Evolutionary conservation across 2,888 invertebrate genomes (phyloP), one percentile per base, ranked within the genome.

Genomic region (Drosophila siamana): DNA sequence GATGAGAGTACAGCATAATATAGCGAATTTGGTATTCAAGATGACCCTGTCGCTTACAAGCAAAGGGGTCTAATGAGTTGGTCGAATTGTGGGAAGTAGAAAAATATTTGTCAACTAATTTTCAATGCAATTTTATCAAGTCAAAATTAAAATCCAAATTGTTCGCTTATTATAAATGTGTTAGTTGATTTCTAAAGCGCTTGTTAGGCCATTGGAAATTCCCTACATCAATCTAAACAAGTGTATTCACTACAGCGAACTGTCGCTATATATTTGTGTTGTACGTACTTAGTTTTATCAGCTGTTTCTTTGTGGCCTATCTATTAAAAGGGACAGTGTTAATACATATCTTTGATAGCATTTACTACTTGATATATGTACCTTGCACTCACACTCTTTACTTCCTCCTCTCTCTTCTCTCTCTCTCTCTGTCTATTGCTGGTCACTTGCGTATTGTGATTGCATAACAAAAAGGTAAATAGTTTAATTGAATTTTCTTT

Each of bases 401-500:
- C 30, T 43, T 9, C n/a, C n/a, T 4, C 24, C 11, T 38, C 15
- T 26, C 8, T 3, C 11, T n/a, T 3, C 4, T 22, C 7, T 44
- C 15, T 11, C 16, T n/a, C 13, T 6, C 13, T 30, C 6, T 11
- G 6, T 4, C n/a, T 7, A n/a, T n/a, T n/a, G n/a, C n/a, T n/a
- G n/a, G n/a, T 19, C 6, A 13, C 28, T 19, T 22, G 19, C 57
- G 15, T 8, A 19, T 57, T 48, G 41, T 41, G 48, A 59, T 63
- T 57, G 62, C 62, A 48, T 63, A 63, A 57, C 24, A 38, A 47
- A 24, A 15, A 48, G 19, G 40, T 57, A 48, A 26, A 7, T 56
- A 15, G 8, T 56, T 36, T 47, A 48, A 48, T 60, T 52, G 26
- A 26, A 28, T 30, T 59, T 51, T 24, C 41, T 16, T 36, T 43